Percentiles rank a stretch among this genome's conserved stretches.
phyloP scores from a whole-genome alignment of 2,888 invertebrate genomes.

The Frankliniella fusca region DNA sequence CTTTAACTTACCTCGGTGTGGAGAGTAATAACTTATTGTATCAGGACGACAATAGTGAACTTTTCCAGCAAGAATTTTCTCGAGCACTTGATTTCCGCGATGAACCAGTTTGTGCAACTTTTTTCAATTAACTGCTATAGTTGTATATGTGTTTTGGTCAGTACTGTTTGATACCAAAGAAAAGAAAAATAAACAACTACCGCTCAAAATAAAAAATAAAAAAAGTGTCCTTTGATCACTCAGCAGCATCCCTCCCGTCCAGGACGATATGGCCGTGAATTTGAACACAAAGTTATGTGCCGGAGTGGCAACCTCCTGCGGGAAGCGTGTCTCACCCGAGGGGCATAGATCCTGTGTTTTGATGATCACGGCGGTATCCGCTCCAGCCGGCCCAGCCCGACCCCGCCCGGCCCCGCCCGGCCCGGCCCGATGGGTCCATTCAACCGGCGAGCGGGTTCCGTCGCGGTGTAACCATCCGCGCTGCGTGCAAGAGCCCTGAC shows the following conservation, averaged over 20 bases:
- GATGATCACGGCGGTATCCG: neutral
- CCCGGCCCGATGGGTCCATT: neutral
- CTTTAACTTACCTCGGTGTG: no score
- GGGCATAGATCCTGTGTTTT: constrained; percentile 1
- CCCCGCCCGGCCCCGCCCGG: neutral
- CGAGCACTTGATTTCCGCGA: neutral
- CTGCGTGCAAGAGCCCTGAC: neutral
- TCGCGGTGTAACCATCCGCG: no score
- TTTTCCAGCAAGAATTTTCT: neutral
- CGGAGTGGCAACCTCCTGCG: no score
- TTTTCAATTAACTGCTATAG: constrained; percentile 19
- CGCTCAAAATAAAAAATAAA: neutral
- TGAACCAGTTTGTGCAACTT: neutral
- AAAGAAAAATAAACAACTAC: constrained; percentile 7
- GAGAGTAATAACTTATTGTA: no score
- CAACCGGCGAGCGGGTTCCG: constrained; percentile 4
- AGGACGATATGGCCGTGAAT: no score
- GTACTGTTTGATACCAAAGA: constrained; percentile 22
- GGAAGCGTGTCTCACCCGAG: no score
- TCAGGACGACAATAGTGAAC: no score
- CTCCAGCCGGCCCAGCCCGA: neutral
- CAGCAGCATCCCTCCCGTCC: no score
- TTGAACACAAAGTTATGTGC: no score
- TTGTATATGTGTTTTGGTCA: constrained; percentile 17
- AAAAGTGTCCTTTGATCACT: no score